A percentile compares a stretch with the other conserved stretches of the same genome.
phyloP scores from a whole-genome alignment of 2,888 invertebrate species.

The Volucella zonaria region DNA sequence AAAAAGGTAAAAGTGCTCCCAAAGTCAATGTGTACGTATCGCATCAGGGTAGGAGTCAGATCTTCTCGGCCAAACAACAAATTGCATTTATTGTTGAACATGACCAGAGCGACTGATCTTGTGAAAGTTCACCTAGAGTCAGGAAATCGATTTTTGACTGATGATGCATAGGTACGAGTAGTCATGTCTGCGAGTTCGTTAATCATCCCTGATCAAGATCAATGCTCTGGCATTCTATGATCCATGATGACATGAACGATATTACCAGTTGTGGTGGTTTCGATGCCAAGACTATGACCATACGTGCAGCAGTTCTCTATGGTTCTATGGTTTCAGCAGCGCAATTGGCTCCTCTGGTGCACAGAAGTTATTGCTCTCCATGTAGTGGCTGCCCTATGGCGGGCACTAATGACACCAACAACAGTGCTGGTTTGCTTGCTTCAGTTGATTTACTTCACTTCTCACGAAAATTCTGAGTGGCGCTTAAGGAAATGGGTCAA shows the following conservation, averaged over 20 bases:
- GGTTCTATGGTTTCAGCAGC: no score
- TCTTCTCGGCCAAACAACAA: conserved; percentile 26
- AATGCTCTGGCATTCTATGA: conserved; percentile 45
- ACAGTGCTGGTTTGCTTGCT: conserved; percentile 13
- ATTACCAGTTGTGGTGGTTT: conserved; percentile 20
- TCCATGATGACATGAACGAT: conserved; percentile 56
- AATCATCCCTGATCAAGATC: conserved; percentile 49
- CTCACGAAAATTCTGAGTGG: conserved; percentile 10
- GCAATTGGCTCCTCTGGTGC: background rate
- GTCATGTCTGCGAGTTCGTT: conserved; percentile 12
- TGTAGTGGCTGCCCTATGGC: conserved; percentile 33
- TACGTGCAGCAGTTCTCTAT: no score
- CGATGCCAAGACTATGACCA: no score
- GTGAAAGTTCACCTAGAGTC: conserved; percentile 62
- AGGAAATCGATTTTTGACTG: conserved; percentile 64
- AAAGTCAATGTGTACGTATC: background rate
- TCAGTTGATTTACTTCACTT: background rate
- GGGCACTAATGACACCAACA: conserved; percentile 11
- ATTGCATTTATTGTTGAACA: conserved; percentile 46
- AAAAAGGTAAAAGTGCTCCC: conserved; percentile 51
- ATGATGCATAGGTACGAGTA: conserved; percentile 20
- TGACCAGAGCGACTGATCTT: conserved; percentile 25
- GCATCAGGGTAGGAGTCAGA: conserved; percentile 28
- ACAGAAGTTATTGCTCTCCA: conserved; percentile 22
- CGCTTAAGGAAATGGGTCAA: conserved; percentile 43